Conservation (phyloP, 1,140 invertebrate genomes). For the Holotrichia oblita region DNA sequence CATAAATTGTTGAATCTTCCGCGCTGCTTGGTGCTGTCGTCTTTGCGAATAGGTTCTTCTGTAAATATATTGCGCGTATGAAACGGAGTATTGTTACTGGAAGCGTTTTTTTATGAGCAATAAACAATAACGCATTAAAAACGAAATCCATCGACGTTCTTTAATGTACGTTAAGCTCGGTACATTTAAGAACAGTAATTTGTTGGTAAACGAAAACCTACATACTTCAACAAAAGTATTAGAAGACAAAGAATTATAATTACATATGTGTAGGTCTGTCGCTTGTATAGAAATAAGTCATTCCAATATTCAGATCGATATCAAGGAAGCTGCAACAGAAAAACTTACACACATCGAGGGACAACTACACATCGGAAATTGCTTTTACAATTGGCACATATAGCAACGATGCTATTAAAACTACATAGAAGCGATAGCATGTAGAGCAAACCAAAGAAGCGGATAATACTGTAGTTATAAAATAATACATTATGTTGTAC, state of each 20-base stretch:
- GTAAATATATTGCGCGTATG: conserved; percentile 46
- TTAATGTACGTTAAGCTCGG: neutral
- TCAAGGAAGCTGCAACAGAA: conserved; percentile 25
- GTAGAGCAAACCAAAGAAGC: too few relatives aligned
- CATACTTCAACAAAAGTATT: conserved; percentile 12
- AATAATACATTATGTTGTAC: too few relatives aligned
- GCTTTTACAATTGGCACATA: neutral
- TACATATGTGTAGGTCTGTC: conserved; percentile 31
- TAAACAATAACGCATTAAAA: neutral
- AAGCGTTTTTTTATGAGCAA: neutral
- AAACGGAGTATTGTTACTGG: neutral
- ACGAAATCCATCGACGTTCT: neutral
- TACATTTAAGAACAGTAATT: neutral
- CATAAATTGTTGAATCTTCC: conserved; percentile 96
- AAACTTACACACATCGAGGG: conserved; percentile 30
- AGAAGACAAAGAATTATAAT: conserved; percentile 35
- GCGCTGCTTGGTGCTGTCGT: conserved; percentile 88
- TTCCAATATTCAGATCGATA: conserved; percentile 33
- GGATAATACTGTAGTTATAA: too few relatives aligned
- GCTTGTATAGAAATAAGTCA: conserved; percentile 32
- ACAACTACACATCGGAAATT: conserved; percentile 23
- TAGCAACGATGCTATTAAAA: too few relatives aligned
- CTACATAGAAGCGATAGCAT: too few relatives aligned
- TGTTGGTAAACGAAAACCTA: neutral
- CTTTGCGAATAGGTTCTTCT: conserved; percentile 85